Evolutionary conservation across 2,113 vertebrate genomes (phyloP).

Genomic region (Nothobranchius furzeri): DNA sequence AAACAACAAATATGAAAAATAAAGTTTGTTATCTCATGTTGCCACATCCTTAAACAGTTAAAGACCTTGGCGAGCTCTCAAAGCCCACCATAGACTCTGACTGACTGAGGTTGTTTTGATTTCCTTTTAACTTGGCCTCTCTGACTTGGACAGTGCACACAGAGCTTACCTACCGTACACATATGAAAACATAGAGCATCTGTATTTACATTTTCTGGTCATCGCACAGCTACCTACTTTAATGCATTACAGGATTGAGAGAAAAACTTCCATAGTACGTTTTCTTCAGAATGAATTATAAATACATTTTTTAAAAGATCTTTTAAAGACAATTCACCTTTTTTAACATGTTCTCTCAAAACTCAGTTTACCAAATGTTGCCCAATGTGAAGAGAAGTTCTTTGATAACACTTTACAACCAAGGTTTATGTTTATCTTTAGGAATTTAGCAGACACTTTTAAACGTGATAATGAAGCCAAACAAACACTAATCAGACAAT

Average conservation of each 20-base stretch:
- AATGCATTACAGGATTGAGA: slow-evolving; percentile 7
- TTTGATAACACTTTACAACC: not conserved
- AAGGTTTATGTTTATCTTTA: no score
- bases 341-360: not conserved
- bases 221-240: slow-evolving; percentile 1
- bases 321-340: no score
- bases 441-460: no score
- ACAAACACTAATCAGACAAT: no score
- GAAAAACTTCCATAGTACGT: not conserved
- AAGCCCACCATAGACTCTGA: slow-evolving; percentile 52
- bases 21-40: slow-evolving; percentile 53
- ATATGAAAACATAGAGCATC: slow-evolving; percentile 17
- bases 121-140: slow-evolving; percentile 45
- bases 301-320: no score
- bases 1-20: slow-evolving; percentile 25
- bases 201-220: slow-evolving; percentile 19
- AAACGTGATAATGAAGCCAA: no score
- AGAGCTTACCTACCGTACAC: slow-evolving; percentile 26
- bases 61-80: slow-evolving; percentile 56
- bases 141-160: slow-evolving; percentile 38
- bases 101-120: slow-evolving; percentile 59
- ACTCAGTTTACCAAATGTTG: not conserved
- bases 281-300: not conserved
- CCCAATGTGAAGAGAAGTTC: slow-evolving; percentile 18
- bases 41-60: slow-evolving; percentile 63